Evolutionary conservation across 2,797 vertebrate genomes (phyloP).

Genomic region (Acomys russatus): DNA sequence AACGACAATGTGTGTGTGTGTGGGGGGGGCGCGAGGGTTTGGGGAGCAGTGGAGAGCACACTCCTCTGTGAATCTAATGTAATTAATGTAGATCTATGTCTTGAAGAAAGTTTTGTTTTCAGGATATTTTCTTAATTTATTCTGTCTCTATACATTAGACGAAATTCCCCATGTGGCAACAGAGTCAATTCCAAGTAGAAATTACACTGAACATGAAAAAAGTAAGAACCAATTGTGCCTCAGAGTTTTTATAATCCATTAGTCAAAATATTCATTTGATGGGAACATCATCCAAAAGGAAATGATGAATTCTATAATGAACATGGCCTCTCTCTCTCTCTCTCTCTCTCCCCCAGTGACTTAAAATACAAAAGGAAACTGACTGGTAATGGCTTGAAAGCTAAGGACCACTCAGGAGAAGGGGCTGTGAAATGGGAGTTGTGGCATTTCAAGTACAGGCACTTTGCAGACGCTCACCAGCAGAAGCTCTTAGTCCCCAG

Average conservation of each 20-base stretch:
- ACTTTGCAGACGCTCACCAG: background rate
- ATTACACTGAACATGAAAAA: constrained; percentile 43
- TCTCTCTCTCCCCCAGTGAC: background rate
- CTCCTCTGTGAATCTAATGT: constrained; percentile 38
- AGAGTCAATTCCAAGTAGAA: constrained; percentile 3
- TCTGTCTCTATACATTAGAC: background rate
- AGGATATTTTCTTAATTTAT: constrained; percentile 52
- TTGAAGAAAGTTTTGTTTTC: constrained; percentile 56
- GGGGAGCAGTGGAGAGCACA: too few species aligned
- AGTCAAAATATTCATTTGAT: background rate
- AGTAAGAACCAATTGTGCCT: background rate
- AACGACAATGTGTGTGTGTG: background rate
- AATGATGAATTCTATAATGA: constrained; percentile 22
- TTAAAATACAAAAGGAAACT: constrained; percentile 46
- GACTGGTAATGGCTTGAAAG: background rate
- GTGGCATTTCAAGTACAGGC: background rate
- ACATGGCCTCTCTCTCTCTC: background rate
- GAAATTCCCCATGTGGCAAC: background rate
- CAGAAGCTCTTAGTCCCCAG: background rate
- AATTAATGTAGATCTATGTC: background rate
- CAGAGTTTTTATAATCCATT: background rate
- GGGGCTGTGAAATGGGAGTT: background rate
- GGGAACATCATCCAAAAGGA: constrained; percentile 35
- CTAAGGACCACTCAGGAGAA: constrained; percentile 15
- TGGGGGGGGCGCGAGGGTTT: background rate